Evolutionary conservation across 2,888 invertebrate genomes (phyloP).

Genomic region (Drosophila subquinaria): DNA sequence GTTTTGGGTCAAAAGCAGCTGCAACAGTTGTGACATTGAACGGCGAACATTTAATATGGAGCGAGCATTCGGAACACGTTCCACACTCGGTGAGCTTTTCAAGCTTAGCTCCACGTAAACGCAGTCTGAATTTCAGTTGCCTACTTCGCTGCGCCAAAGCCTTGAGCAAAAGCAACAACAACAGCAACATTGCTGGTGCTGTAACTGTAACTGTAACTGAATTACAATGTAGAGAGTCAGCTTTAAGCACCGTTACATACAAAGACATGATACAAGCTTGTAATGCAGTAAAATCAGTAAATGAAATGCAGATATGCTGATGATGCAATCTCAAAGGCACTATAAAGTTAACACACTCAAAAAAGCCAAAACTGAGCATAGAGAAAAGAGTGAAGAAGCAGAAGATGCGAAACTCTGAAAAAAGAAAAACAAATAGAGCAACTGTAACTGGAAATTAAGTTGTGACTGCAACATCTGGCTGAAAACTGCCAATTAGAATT

Average conservation of each 20-base stretch:
- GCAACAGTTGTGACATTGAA: slow-evolving; percentile 44
- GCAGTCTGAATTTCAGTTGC: slow-evolving; percentile 29
- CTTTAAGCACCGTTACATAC: slow-evolving; percentile 5
- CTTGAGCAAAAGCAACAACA: background rate
- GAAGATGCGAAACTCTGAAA: background rate
- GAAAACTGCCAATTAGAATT: slow-evolving; percentile 17
- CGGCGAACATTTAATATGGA: background rate
- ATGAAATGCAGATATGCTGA: slow-evolving; percentile 14
- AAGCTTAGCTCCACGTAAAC: background rate
- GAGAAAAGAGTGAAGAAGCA: background rate
- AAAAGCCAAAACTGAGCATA: background rate
- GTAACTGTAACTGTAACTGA: background rate
- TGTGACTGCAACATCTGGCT: background rate
- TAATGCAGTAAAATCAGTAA: background rate
- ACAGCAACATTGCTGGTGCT: background rate
- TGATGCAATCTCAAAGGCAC: slow-evolving; percentile 41
- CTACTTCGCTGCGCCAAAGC: slow-evolving; percentile 43
- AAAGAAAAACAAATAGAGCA: background rate
- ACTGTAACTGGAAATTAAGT: slow-evolving; percentile 4
- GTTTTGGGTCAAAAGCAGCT: slow-evolving; percentile 11
- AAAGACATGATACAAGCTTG: background rate
- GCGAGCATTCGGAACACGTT: slow-evolving; percentile 4
- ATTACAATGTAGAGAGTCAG: background rate
- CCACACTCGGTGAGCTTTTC: slow-evolving; percentile 7
- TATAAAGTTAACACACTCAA: slow-evolving; percentile 19